Conservation (phyloP, 2,797 vertebrate genomes). For the Molossus alvarezi region DNA sequence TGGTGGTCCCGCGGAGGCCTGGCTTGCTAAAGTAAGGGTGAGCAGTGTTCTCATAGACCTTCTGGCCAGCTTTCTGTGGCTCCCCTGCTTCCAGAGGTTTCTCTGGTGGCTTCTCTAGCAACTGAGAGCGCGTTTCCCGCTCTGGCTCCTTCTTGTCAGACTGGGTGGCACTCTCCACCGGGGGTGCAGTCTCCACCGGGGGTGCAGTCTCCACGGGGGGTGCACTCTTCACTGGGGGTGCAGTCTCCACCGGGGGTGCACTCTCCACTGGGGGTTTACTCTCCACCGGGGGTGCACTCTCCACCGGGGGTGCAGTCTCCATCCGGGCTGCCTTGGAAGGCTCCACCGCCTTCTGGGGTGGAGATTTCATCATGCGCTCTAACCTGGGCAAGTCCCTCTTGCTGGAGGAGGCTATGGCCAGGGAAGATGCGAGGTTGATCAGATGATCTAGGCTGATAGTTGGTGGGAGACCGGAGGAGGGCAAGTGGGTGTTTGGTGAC, state of each 20-base stretch:
- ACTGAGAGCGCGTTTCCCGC: background rate
- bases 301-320: too few species aligned
- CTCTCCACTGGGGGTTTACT: background rate
- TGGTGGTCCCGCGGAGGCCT: background rate
- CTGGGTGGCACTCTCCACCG: background rate
- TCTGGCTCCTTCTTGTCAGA: accelerated
- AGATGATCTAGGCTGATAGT: slow-evolving; percentile 27
- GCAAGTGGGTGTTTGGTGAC: accelerated
- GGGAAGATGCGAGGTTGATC: slow-evolving; percentile 48
- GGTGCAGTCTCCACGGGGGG: too few species aligned
- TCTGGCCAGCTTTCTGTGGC: background rate
- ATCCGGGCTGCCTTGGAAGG: background rate
- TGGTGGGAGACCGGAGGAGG: background rate
- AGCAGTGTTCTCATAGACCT: background rate
- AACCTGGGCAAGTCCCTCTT: slow-evolving; percentile 23
- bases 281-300: background rate
- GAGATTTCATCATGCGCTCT: background rate
- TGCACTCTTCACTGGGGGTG: too few species aligned
- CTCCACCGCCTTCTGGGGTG: background rate
- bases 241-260: too few species aligned
- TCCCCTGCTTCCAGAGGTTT: background rate
- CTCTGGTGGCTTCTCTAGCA: background rate
- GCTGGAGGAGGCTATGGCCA: slow-evolving; percentile 72
- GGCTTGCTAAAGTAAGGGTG: slow-evolving; percentile 30
- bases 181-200: too few species aligned